phyloP scores from a whole-genome alignment of 2,888 invertebrate genomes.

The Exocentrus adspersus region DNA sequence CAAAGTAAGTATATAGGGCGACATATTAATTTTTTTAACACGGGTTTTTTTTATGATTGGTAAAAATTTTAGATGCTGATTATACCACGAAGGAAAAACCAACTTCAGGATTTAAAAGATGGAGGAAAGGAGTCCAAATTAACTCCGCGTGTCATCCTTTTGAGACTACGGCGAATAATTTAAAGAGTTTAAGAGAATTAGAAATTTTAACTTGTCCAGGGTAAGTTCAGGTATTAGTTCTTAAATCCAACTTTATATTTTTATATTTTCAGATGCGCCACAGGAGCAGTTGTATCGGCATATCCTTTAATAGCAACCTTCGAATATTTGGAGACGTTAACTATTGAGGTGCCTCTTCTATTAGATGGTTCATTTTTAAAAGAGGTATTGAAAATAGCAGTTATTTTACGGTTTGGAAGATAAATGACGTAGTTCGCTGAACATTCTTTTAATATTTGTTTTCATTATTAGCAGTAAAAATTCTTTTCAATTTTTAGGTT shows the following conservation, averaged over 20 bases:
- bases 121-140: conserved; percentile 23
- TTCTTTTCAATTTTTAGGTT: conserved; percentile 21
- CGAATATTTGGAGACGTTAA: conserved; percentile 26
- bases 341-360: conserved; percentile 25
- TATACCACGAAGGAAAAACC: background rate
- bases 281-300: conserved; percentile 18
- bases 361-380: conserved; percentile 31
- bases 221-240: conserved; percentile 4
- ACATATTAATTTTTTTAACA: background rate
- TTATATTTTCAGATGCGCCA: conserved; percentile 22
- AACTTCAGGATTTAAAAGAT: conserved; percentile 21
- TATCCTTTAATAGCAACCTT: conserved; percentile 24
- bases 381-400: too few species aligned
- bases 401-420: too few species aligned
- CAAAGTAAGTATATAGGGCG: conserved; percentile 37
- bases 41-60: background rate
- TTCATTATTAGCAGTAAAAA: too few species aligned
- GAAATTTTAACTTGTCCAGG: conserved; percentile 26
- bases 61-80: background rate
- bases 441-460: too few species aligned
- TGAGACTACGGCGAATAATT: conserved; percentile 23
- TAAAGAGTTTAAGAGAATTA: conserved; percentile 26
- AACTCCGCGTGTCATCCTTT: conserved; percentile 25
- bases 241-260: background rate
- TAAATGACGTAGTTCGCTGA: too few species aligned